These are phyloP conservation scores for Leptestheria dahalacensis DNA, from an alignment of 1,140 invertebrate genomes.

Conservation along the genomic window DNA sequence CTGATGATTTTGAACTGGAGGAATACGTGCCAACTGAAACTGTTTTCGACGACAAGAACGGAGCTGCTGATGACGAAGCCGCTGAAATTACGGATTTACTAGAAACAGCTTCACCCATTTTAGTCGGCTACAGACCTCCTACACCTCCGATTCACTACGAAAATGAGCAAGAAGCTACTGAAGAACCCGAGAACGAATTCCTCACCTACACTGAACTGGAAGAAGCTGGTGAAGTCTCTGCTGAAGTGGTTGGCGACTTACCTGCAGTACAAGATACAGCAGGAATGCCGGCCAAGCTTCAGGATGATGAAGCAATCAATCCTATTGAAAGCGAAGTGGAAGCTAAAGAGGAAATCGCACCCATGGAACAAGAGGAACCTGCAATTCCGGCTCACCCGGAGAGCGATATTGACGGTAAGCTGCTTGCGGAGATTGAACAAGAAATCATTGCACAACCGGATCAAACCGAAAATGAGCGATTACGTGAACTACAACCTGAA, in stretches of 20 bases:
- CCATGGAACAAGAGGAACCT: too few species aligned
- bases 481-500: too few species aligned
- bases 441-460: too few species aligned
- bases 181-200: slow-evolving; percentile 8
- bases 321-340: too few species aligned
- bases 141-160: slow-evolving; percentile 10
- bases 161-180: background rate
- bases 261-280: background rate
- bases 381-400: too few species aligned
- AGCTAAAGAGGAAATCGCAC: too few species aligned
- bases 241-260: background rate
- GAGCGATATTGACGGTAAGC: too few species aligned
- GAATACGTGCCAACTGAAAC: background rate
- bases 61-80: background rate
- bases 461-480: too few species aligned
- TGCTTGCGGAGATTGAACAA: too few species aligned
- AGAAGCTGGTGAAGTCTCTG: slow-evolving; percentile 13
- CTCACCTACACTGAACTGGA: slow-evolving; percentile 12
- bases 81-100: background rate
- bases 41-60: background rate
- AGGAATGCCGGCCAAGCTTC: too few species aligned
- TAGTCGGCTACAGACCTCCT: slow-evolving; percentile 8
- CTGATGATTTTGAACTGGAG: slow-evolving; percentile 7
- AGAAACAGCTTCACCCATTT: background rate
- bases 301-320: too few species aligned